phyloP scores from a whole-genome alignment of 1,140 invertebrate genomes.

The Caenorhabditis latens region DNA sequence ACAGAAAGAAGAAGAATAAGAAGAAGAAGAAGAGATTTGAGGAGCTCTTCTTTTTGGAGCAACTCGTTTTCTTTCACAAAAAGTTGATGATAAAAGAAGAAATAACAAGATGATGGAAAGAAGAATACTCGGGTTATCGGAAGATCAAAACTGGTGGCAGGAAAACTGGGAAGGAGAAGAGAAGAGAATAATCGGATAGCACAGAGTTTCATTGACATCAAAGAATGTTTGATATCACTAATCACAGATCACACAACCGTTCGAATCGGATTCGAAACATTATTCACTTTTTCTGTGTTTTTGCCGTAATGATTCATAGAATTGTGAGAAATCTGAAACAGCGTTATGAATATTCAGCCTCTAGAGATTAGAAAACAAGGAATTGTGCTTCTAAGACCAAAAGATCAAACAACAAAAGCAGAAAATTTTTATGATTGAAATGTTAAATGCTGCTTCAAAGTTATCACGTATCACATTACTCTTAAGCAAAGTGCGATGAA shows the following conservation, averaged over 20 bases:
- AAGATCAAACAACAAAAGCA: too few species aligned
- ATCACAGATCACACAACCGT: slow-evolving; percentile 28
- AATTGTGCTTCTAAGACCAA: too few species aligned
- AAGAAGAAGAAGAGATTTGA: slow-evolving; percentile 38
- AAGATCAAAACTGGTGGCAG: neutral
- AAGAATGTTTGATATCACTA: slow-evolving; percentile 44
- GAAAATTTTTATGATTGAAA: too few species aligned
- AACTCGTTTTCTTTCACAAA: neutral
- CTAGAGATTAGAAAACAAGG: too few species aligned
- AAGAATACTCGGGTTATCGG: neutral
- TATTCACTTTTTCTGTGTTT: neutral
- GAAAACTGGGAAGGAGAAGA: neutral
- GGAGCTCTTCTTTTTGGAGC: slow-evolving; percentile 30
- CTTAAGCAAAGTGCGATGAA: too few species aligned
- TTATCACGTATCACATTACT: too few species aligned
- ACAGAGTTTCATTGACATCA: neutral
- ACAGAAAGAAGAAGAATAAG: slow-evolving; percentile 14
- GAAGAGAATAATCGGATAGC: neutral
- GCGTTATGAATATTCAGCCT: too few species aligned
- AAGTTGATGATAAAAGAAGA: slow-evolving; percentile 10
- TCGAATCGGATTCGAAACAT: too few species aligned
- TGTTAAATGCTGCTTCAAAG: too few species aligned
- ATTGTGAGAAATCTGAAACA: neutral
- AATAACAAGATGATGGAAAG: slow-evolving; percentile 9
- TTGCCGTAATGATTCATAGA: neutral